Evolutionary conservation across 1,140 invertebrate genomes (phyloP).

Genomic region (Papilio polyxenes): DNA sequence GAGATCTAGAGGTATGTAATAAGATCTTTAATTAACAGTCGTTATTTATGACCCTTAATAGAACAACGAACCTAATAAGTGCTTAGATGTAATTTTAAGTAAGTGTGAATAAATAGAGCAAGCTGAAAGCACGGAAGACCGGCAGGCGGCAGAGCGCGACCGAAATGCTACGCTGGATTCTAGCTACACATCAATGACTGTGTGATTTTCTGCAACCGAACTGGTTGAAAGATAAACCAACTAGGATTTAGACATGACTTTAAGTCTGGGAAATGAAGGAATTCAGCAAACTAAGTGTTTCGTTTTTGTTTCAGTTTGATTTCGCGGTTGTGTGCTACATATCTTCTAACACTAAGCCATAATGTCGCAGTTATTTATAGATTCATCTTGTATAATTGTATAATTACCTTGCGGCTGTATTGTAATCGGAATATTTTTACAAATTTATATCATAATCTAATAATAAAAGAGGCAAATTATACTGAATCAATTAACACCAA

Average conservation of each 20-base stretch:
- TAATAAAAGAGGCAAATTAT: background rate
- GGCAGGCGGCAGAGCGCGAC: slow-evolving; percentile 13
- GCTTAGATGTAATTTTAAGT: slow-evolving; percentile 4
- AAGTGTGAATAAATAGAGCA: slow-evolving; percentile 16
- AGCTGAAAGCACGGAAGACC: background rate
- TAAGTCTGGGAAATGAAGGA: background rate
- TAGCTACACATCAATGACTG: background rate
- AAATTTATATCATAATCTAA: background rate
- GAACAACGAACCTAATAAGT: background rate
- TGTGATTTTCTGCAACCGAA: background rate
- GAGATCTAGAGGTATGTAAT: no score
- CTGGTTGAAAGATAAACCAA: background rate
- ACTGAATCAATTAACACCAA: background rate
- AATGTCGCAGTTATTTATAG: background rate
- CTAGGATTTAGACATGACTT: background rate
- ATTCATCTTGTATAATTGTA: background rate
- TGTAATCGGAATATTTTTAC: background rate
- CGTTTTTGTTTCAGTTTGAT: no score
- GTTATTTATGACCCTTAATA: background rate
- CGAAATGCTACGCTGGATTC: slow-evolving; percentile 24
- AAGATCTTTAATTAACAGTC: no score
- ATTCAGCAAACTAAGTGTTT: background rate
- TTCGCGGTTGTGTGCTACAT: no score
- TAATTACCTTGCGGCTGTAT: background rate
- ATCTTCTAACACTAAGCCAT: background rate